phyloP scores from a whole-genome alignment of 2,113 vertebrate genomes.

The Phyllostomus hastatus region DNA sequence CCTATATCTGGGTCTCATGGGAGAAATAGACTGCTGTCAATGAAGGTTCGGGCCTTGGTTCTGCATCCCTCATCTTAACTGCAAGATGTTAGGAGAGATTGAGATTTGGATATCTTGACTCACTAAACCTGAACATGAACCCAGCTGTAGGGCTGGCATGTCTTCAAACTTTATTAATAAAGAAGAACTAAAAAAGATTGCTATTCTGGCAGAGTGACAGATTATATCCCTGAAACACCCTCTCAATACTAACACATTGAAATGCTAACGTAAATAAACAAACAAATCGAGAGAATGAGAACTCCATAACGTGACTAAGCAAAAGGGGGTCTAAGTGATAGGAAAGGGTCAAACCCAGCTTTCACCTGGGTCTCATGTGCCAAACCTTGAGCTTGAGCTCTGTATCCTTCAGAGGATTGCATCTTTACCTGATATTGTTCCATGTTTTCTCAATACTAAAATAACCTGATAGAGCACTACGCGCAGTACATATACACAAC shows the following conservation, averaged over 20 bases:
- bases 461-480: background rate
- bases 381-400: background rate
- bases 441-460: background rate
- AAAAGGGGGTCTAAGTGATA: background rate
- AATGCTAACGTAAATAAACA: background rate
- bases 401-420: background rate
- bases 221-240: background rate
- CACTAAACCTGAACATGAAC: background rate
- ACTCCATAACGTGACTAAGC: background rate
- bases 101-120: background rate
- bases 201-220: background rate
- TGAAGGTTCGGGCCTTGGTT: background rate
- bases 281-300: background rate
- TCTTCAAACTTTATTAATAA: background rate
- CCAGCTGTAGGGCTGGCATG: background rate
- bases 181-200: background rate
- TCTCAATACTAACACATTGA: background rate
- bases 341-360: background rate
- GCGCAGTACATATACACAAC: background rate
- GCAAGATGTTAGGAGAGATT: background rate
- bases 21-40: background rate
- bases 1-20: background rate
- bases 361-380: background rate
- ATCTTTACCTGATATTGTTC: background rate
- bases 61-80: background rate